Evolutionary conservation across 2,797 vertebrate species (phyloP).

Genomic region (Myotis vivesi): DNA sequence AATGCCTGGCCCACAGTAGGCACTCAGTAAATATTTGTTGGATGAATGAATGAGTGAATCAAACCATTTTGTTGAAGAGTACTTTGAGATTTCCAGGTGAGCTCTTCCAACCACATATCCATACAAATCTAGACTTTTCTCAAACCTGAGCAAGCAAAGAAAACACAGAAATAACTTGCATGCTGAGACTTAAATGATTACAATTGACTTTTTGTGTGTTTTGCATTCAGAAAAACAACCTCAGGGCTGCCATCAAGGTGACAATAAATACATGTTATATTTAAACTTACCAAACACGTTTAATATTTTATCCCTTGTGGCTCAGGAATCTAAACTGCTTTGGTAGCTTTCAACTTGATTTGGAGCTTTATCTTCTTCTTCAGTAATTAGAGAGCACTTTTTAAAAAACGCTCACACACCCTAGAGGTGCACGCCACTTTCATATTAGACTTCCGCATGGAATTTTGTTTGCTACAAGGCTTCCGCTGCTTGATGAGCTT

Average conservation of each 20-base stretch:
- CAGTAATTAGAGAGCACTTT: neutral
- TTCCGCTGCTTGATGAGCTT: neutral
- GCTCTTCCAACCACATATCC: neutral
- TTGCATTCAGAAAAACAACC: neutral
- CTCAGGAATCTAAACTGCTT: neutral
- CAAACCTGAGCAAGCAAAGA: constrained; percentile 30
- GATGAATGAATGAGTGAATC: neutral
- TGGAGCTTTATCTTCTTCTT: neutral
- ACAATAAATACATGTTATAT: neutral
- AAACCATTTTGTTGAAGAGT: neutral
- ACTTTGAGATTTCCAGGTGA: constrained; percentile 3
- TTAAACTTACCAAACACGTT: neutral
- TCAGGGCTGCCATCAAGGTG: neutral
- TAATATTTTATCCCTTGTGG: constrained; percentile 24
- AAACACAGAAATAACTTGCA: constrained; percentile 12
- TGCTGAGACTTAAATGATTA: neutral
- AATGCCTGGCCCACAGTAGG: neutral
- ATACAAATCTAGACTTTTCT: neutral
- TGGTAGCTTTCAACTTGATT: constrained; percentile 6
- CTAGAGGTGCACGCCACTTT: neutral
- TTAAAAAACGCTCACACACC: neutral
- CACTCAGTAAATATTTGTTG: neutral
- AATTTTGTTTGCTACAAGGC: neutral
- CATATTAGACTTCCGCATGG: neutral
- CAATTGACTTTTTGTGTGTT: neutral